A percentile compares a stretch with the other conserved stretches of the same genome.
phyloP scores from a whole-genome alignment of 2,888 invertebrate species.

The Mythimna ferrago region DNA sequence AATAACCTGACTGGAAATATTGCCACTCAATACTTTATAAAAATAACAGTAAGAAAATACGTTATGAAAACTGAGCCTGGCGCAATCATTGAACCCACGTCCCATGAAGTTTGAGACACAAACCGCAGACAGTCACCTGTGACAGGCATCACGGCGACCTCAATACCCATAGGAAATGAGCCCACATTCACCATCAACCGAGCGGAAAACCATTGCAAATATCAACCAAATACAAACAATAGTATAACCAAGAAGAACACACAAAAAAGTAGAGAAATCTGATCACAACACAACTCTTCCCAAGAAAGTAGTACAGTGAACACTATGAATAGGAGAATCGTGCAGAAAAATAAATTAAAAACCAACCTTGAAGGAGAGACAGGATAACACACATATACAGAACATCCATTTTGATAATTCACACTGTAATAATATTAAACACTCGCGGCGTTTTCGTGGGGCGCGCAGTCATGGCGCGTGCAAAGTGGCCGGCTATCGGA shows the following conservation, averaged over 20 bases:
- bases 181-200: conserved; percentile 62
- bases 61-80: conserved; percentile 58
- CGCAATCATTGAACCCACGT: conserved; percentile 58
- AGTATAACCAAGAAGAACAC: conserved; percentile 55
- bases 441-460: conserved; percentile 79
- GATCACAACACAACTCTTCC: conserved; percentile 42
- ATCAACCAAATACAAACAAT: conserved; percentile 70
- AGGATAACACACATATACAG: conserved; percentile 74
- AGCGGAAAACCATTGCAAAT: conserved; percentile 56
- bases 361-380: conserved; percentile 77
- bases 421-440: conserved; percentile 75
- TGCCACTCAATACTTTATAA: conserved; percentile 21
- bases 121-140: conserved; percentile 64
- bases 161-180: conserved; percentile 63
- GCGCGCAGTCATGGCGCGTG: conserved; percentile 79
- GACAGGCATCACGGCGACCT: conserved; percentile 61
- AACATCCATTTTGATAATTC: conserved; percentile 83
- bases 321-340: conserved; percentile 12
- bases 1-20: not conserved
- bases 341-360: conserved; percentile 3
- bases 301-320: conserved; percentile 50
- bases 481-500: conserved; percentile 67
- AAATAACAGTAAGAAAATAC: conserved; percentile 58
- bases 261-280: conserved; percentile 50
- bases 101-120: conserved; percentile 63